Evolutionary conservation across 53 echinoderm and acorn worm genomes (phyloP).

Genomic region (Echinarachnius parma): DNA sequence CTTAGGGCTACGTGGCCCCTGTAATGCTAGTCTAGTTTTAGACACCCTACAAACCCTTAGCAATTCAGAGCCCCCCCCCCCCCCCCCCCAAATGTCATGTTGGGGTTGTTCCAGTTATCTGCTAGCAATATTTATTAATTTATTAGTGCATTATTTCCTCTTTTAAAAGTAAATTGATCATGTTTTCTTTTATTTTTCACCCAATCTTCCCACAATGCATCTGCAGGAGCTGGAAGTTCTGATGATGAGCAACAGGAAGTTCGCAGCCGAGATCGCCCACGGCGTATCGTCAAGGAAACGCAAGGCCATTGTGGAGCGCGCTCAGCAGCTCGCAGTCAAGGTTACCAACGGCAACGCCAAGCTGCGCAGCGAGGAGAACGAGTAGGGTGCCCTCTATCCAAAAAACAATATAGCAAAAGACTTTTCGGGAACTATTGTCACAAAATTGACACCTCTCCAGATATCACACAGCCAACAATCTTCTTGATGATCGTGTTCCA

Average conservation of each 20-base stretch:
- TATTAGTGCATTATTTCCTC: background rate
- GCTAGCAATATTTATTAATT: background rate
- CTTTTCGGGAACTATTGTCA: no score
- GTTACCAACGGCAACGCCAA: slow-evolving; percentile 92
- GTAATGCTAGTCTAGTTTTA: no score
- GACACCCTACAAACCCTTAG: no score
- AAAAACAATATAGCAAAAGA: no score
- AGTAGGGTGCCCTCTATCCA: no score
- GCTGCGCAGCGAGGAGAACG: slow-evolving; percentile 94
- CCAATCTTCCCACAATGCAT: no score
- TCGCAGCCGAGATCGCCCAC: slow-evolving; percentile 95
- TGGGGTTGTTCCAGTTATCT: background rate
- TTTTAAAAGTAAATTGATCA: background rate
- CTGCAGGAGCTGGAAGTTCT: slow-evolving; percentile 87
- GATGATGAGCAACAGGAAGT: slow-evolving; percentile 97
- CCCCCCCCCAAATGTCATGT: no score
- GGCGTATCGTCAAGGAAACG: slow-evolving; percentile 89
- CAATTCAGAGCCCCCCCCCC: no score
- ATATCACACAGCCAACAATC: no score
- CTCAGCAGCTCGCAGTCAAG: slow-evolving; percentile 92
- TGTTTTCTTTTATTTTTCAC: background rate
- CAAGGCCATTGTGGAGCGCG: slow-evolving; percentile 91
- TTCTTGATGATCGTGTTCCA: no score
- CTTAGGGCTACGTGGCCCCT: no score
- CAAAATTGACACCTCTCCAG: no score